phyloP scores from a whole-genome alignment of 2,888 invertebrate species.

The Barypeithes pellucidus region DNA sequence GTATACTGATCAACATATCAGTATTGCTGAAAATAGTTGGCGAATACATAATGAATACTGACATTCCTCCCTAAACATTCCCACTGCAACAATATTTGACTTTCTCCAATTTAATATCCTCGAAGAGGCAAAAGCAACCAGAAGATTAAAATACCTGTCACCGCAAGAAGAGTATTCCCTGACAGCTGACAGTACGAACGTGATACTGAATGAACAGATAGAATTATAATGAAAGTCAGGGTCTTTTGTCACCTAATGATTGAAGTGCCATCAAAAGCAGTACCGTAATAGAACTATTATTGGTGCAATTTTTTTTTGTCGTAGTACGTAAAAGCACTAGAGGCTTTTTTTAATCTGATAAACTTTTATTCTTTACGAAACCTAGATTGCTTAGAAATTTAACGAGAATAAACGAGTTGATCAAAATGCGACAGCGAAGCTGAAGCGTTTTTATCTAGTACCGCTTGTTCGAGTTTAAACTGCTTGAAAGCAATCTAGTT shows the following conservation, averaged over 20 bases:
- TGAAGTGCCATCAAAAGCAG: constrained; percentile 35
- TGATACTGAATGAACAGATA: constrained; percentile 35
- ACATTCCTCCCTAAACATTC: not conserved
- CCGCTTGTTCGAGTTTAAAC: no score
- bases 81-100: constrained; percentile 15
- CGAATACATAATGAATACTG: no score
- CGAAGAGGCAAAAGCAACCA: constrained; percentile 15
- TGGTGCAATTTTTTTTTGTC: not conserved
- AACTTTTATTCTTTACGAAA: no score
- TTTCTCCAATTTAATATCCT: constrained; percentile 15
- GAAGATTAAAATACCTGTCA: constrained; percentile 36
- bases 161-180: constrained; percentile 20
- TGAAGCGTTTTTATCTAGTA: no score
- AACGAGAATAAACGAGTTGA: no score
- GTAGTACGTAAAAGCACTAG: no score
- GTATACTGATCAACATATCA: no score
- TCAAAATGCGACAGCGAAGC: no score
- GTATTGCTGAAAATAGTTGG: no score
- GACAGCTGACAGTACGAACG: constrained; percentile 37
- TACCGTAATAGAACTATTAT: not conserved
- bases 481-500: no score
- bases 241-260: constrained; percentile 39
- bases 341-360: no score
- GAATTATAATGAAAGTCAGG: constrained; percentile 36
- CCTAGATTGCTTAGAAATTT: no score